Conservation (phyloP, 2,888 invertebrate species). For the Agriopis marginaria region DNA sequence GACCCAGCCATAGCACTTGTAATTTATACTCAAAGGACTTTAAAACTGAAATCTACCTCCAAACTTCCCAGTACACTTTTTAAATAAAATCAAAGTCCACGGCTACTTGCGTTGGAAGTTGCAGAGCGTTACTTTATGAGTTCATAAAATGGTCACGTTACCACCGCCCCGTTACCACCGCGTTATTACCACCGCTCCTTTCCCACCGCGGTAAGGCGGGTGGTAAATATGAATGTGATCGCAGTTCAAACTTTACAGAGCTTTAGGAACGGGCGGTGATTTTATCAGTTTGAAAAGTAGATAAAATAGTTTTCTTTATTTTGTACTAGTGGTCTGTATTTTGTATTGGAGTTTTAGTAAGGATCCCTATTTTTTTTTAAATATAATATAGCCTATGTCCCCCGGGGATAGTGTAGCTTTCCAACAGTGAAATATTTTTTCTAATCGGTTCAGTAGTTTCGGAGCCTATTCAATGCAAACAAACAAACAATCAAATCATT, state of each 20-base stretch:
- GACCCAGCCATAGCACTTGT: not conserved
- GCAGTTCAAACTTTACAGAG: conserved; percentile 13
- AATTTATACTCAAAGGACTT: not conserved
- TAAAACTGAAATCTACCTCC: not conserved
- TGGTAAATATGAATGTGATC: conserved; percentile 24
- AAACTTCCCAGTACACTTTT: conserved; percentile 42
- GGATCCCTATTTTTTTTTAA: too few relatives aligned
- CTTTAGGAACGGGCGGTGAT: conserved; percentile 1
- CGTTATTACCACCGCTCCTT: not conserved
- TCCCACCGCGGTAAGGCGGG: not conserved
- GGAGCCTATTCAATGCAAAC: too few relatives aligned
- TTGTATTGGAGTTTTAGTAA: too few relatives aligned
- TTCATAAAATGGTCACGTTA: conserved; percentile 53
- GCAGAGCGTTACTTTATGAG: conserved; percentile 55
- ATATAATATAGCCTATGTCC: too few relatives aligned
- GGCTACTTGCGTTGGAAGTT: conserved; percentile 41
- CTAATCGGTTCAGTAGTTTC: too few relatives aligned
- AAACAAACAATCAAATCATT: too few relatives aligned
- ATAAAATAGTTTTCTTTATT: not conserved
- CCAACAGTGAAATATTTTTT: too few relatives aligned
- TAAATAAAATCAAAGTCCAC: conserved; percentile 66
- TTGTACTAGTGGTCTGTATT: too few relatives aligned
- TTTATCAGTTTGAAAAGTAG: conserved; percentile 1
- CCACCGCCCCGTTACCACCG: not conserved
- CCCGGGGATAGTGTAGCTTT: too few relatives aligned